Base-by-base conservation (phyloP, 2,888 invertebrate genomes). In the Cinara cedri region DNA sequence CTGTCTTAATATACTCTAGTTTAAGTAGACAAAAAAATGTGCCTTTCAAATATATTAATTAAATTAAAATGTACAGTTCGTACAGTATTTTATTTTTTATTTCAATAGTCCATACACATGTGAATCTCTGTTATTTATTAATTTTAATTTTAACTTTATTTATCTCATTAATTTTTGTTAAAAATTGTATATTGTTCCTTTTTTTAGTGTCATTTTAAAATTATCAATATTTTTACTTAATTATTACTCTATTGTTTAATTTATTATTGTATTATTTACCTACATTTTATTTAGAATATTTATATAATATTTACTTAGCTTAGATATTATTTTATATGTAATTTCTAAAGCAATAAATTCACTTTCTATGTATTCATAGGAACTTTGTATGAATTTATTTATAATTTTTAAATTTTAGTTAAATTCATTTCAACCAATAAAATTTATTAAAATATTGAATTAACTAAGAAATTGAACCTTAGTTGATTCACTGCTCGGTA, bases 281-380 rank as follows among this genome's bases (percentile, higher is more conserved):
- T 55, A 6, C 24, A 60, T 72, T 60, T 16, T 13, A 66, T 46
- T 8, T 72, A 72, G 46, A 46, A 44, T 51, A 16, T 51, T 3
- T 51, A 54, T 54, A 54, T 19, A 19, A 63, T 63, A 19, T 34
- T 54, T 70, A 24, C 1, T 72, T 46, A 46, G 54, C 9, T 26
- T 60, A 60, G n/a, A 34, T 34, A 11, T 63, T 63, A 63, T 74
- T 63, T 74, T 75, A 54, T 62, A 62, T 65, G 74, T 75, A 54
- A 75, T 65, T 65, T 54, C 44, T n/a, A 65, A 75, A 65, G 74
- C 63, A 75, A 65, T 75, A 65, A 74, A 75, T 54, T 65, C 34
- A 72, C n/a, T 63, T 65, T 75, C 19, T 70, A 9, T 46, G 26
- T 63, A 63, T 75, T 54, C 34, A 6, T 34, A 34, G 34, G 34